A percentile compares a stretch with the other conserved stretches of the same genome.
Conservation (phyloP, 2,888 invertebrate species). For the Drosophila helvetica region DNA sequence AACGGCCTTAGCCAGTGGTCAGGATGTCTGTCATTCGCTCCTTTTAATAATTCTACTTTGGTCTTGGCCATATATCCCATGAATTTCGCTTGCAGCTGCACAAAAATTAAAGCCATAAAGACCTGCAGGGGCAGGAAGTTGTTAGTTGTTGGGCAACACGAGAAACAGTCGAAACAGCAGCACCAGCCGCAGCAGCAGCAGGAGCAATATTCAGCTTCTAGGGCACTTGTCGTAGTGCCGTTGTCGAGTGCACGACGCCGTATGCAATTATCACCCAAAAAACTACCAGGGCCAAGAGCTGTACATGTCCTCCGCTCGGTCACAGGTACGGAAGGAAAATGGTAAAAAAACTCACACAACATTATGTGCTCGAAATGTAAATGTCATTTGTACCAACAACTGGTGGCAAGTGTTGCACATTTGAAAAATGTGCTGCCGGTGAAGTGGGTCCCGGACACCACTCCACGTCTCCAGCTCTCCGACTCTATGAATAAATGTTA, state of each 20-base stretch:
- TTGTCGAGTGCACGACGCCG: conserved; percentile 56
- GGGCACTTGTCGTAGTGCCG: conserved; percentile 39
- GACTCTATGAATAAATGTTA: conserved; percentile 71
- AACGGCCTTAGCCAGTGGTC: conserved; percentile 42
- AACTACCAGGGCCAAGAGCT: conserved; percentile 42
- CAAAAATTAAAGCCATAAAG: conserved; percentile 62
- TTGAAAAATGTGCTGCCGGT: conserved; percentile 68
- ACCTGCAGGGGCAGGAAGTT: conserved; percentile 58
- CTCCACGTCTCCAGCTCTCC: conserved; percentile 12
- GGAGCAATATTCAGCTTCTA: conserved; percentile 47
- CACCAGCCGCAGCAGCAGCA: neutral
- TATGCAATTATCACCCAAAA: conserved; percentile 69
- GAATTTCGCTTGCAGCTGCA: conserved; percentile 35
- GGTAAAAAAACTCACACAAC: conserved; percentile 34
- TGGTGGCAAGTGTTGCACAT: conserved; percentile 69
- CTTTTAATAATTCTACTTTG: conserved; percentile 39
- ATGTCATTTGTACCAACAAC: conserved; percentile 63
- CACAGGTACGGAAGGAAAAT: conserved; percentile 33
- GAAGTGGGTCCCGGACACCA: conserved; percentile 49
- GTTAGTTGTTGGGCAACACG: conserved; percentile 66
- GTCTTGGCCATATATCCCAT: conserved; percentile 2
- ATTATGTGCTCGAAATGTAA: conserved; percentile 75
- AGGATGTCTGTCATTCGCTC: conserved; percentile 16
- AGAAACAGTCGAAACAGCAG: conserved; percentile 41
- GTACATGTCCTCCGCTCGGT: conserved; percentile 30